Evolutionary conservation across 2,797 vertebrate species (phyloP), one percentile per base, ranked within the genome.

Genomic region (Rousettus madagascariensis): DNA sequence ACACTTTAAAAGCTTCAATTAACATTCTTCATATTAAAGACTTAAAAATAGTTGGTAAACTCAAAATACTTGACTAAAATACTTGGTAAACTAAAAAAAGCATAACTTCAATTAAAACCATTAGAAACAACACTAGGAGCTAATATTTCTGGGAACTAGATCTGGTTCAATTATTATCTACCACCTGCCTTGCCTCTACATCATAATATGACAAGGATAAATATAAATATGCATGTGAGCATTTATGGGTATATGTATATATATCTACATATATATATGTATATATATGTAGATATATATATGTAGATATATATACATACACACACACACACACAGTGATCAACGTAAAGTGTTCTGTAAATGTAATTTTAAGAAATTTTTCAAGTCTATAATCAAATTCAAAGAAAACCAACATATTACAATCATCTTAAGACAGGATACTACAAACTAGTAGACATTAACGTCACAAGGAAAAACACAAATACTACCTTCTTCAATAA

Each of bases 1-100:
- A 63, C 69, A 71, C 49, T 86, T 91, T 72, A 86, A 94, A 78
- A 66, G 30, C 8, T 66, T 75, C 49, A 59, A 94, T 75, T 75
- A 94, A 55, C 26, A 75, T 83, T 84, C 41, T 85, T 77, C 46
- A 80, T 33, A 69, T 65, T 65, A 75, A 38, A 94, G 17, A 74
- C 16, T 89, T 94, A 9, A 20, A 68, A 46, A 77, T 77, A 80
- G 38, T 46, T 79, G 65, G 4, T 53, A 79, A 78, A 71, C 22
- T 69, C 59, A 80, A 87, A 75, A 57, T 33, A 65, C 12, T 41
- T 82, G 16, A n/a, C n/a, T 12, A 74, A 91, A 74, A 51, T 46
- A 83, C 36, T 24, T 65, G 30, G 69, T 61, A 90, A 84, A 90
- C 61, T 51, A 24, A 85, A 66, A 94, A 72, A 84, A 77, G 20